Base-by-base conservation (phyloP, 1,140 invertebrate species). In the Thalassaphorura encarpata region DNA sequence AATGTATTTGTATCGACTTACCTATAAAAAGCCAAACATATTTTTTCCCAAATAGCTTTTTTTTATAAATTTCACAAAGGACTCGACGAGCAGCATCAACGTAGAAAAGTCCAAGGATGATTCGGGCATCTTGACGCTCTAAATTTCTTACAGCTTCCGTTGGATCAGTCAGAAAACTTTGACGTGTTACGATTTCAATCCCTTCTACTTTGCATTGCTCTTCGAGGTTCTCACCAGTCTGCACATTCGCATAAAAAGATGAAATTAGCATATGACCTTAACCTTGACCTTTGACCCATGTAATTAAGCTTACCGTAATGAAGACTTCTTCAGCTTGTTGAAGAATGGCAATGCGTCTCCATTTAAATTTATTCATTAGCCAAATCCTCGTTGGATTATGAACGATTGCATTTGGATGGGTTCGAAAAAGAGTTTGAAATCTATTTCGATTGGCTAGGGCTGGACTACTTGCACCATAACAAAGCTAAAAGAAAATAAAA, bases 1-100 rank as follows among this genome's bases (percentile, higher is more conserved):
- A 18, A 40, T 13, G n/a, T n/a, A 43, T 24, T 29, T 50, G 3
- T 48, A 27, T 23, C 26, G 26, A 75, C 79, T 80, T 70, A 85
- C 92, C 96, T 67, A 99, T 98, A 72, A 99, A 95, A 71, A 98
- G 97, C 96, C 96, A 99, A 0, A 99, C 95, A 74, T 97, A 93
- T 33, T 88, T 88, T 66, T 90, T 89, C 2, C 95, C 96, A 69
- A 92, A 98, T 1, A 99, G 75, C 45, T 85, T 84, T 61, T 96
- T 87, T 66, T 92, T 92, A 72, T 93, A 98, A 65, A 97, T 83
- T 75, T 99, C 94, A 72, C 96, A 99, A 2, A 99, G 81, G 0
- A 99, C 96, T 54, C 88, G 76, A 33, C 95, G 76, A 0, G 96
- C 96, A 27, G 93, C 93, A 0, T 94, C 92, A 15, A 94, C 93